Percentiles rank a stretch among this genome's conserved stretches.
These are phyloP conservation scores for Brachyistius frenatus DNA, from an alignment of 2,113 vertebrate genomes.

Conservation along the genomic window DNA sequence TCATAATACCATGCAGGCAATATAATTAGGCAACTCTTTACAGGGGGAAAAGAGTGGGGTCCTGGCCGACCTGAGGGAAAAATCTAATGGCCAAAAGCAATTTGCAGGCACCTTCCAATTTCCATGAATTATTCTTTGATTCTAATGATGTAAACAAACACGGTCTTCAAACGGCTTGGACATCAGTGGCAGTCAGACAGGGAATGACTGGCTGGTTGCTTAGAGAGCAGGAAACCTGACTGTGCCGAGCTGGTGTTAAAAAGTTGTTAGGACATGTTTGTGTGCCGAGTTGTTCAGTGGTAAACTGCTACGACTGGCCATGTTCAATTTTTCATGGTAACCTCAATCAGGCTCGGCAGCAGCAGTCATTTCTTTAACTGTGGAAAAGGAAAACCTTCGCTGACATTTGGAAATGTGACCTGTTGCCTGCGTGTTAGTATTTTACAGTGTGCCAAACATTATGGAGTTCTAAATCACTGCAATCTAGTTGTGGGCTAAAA, in stretches of 20 bases:
- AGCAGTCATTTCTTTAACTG: constrained; percentile 1
- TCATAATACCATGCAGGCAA: constrained; percentile 73
- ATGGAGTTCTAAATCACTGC: constrained; percentile 6
- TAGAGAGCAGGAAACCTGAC: constrained; percentile 17
- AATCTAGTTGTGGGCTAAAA: constrained; percentile 32
- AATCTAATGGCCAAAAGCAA: constrained; percentile 69
- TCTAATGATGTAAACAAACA: constrained; percentile 78
- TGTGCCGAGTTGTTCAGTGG: not conserved
- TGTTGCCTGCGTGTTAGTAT: not conserved
- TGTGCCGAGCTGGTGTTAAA: constrained; percentile 44
- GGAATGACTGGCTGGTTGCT: constrained; percentile 19
- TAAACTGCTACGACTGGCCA: too few relatives aligned
- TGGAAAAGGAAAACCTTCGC: constrained; percentile 1
- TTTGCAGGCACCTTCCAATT: constrained; percentile 72
- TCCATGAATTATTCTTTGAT: constrained; percentile 73
- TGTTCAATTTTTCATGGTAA: not conserved
- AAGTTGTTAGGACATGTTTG: constrained; percentile 43
- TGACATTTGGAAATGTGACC: constrained; percentile 33
- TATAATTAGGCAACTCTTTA: constrained; percentile 79
- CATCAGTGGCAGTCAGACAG: not conserved
- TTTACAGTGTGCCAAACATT: constrained; percentile 25
- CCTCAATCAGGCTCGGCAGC: constrained; percentile 14
- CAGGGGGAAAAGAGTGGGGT: constrained; percentile 49
- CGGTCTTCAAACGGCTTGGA: constrained; percentile 40
- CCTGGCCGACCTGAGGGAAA: constrained; percentile 55